Evolutionary conservation across 2,797 vertebrate genomes (phyloP), one percentile per base, ranked within the genome.

Genomic region (Bryconaethiops microstoma): DNA sequence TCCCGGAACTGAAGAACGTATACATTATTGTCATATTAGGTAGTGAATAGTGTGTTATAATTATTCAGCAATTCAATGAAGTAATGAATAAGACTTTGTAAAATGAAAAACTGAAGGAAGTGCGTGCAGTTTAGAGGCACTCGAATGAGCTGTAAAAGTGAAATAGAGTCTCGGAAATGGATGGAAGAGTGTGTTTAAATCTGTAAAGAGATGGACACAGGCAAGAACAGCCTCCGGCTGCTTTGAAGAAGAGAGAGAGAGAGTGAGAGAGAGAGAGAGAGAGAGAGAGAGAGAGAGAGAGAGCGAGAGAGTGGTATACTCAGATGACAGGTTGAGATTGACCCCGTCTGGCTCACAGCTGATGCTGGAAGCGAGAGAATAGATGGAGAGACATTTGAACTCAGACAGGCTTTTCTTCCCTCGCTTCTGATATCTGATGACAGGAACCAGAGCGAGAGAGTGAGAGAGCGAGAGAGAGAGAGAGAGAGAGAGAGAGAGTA

Each of bases 301-400:
- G 35, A 77, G 77, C 35, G 23, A 48, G 17, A 39, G 76, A 59
- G 65, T 48, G 29, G 57, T 23, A 48, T 10, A 63, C 57, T 70
- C 45, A 0, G 12, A 74, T 54, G 54, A 63, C 17, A 48, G 55
- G 59, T 76, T 76, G 63, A 57, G 64, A 52, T 67, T 69, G 70
- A 74, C 74, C 19, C 1, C 65, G 60, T 54, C 60, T 81, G 73
- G 67, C 52, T 77, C n/a, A 10, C 74, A 81, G 74, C 76, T 64
- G 82, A 81, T 60, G 64, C 78, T 50, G 45, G 81, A 86, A 83
- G 87, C 86, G 87, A 88, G 89, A 87, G 86, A 92, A 91, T 82
- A 90, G 85, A 83, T 85, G 83, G 84, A 82, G 85, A 88, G 85
- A 83, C 48, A 87, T 92, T 93, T 94, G 92, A 95, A 93, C 91